These are phyloP conservation scores for Hydractinia symbiolongicarpus DNA, from an alignment of 30 jellyfish, hydroid and myxozoan genomes.

Conservation along the genomic window DNA sequence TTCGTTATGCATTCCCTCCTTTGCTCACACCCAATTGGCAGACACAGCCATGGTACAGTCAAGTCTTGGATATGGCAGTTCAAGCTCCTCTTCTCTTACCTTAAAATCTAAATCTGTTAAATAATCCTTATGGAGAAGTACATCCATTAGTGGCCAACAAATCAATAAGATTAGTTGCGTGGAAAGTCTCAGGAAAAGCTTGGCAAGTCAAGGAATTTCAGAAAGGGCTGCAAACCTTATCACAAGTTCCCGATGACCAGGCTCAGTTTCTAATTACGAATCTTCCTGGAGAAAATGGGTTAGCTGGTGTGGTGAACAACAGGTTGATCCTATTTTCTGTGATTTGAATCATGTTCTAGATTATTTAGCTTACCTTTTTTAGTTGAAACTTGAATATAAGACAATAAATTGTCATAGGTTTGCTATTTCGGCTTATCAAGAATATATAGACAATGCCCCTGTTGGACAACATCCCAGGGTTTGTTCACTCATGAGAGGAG, in stretches of 20 bases:
- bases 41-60: no score
- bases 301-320: slow-evolving; percentile 27
- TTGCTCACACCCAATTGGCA: no score
- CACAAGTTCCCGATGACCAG: slow-evolving; percentile 18
- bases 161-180: neutral
- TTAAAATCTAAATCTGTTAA: no score
- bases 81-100: no score
- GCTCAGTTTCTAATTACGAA: slow-evolving; percentile 25
- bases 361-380: neutral
- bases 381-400: slow-evolving; percentile 3
- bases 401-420: slow-evolving; percentile 22
- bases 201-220: slow-evolving; percentile 16
- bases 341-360: neutral
- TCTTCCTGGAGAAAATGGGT: slow-evolving; percentile 31
- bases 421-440: slow-evolving; percentile 31
- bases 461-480: slow-evolving; percentile 38
- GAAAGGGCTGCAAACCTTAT: no score
- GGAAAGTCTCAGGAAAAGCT: slow-evolving; percentile 25
- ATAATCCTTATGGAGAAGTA: no score
- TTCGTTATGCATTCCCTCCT: no score
- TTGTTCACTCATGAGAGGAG: slow-evolving; percentile 3
- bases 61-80: no score
- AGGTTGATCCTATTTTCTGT: slow-evolving; percentile 22
- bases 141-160: neutral
- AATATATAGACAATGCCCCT: slow-evolving; percentile 16